These are phyloP conservation scores for Chrysochloris asiatica DNA, from an alignment of 2,113 vertebrate species.

Conservation along the genomic window DNA sequence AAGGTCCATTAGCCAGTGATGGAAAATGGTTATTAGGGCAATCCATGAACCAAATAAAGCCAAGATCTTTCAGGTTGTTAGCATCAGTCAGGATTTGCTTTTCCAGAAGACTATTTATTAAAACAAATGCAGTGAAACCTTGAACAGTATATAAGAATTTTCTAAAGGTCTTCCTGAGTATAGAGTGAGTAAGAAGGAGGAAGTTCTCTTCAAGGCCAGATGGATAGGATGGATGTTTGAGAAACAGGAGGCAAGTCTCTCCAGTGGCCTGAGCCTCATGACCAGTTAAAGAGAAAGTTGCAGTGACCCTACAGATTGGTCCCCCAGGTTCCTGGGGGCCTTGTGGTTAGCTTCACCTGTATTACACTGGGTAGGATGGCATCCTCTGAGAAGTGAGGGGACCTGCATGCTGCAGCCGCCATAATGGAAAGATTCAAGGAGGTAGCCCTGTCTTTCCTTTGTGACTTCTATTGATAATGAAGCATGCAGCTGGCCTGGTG, in stretches of 20 bases:
- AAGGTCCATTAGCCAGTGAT: background rate
- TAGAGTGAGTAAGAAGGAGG: background rate
- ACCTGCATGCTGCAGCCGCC: background rate
- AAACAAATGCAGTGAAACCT: background rate
- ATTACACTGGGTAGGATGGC: background rate
- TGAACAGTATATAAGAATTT: background rate
- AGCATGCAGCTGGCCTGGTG: background rate
- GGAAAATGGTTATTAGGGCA: background rate
- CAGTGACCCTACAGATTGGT: background rate
- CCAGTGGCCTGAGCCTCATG: background rate
- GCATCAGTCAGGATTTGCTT: background rate
- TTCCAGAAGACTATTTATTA: background rate
- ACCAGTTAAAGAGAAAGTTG: background rate
- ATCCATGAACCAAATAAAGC: background rate
- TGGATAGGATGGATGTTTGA: background rate
- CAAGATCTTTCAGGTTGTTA: background rate
- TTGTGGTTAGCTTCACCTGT: background rate
- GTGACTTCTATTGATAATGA: background rate
- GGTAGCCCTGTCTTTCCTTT: background rate
- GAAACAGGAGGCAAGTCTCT: background rate
- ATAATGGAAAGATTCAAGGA: background rate
- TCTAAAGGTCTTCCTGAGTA: background rate
- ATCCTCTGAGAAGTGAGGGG: slow-evolving; percentile 2
- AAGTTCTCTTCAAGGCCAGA: slow-evolving; percentile 6
- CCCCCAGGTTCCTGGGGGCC: background rate